Percentiles rank a stretch among this genome's conserved stretches.
Conservation (phyloP, 2,888 invertebrate species). For the Agrenia bidenticulata region DNA sequence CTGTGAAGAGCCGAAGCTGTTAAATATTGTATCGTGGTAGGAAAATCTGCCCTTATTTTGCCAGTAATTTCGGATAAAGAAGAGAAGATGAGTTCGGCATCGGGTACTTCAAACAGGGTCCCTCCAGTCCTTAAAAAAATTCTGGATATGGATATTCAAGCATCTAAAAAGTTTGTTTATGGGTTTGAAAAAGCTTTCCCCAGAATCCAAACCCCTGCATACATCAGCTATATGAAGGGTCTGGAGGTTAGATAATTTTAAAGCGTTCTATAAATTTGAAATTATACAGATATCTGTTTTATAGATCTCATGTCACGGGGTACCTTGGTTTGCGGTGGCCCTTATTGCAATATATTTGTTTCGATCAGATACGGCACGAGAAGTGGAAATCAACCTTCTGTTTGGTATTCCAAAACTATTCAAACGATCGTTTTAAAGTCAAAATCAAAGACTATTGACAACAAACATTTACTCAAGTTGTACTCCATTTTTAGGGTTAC, state of each 20-base stretch:
- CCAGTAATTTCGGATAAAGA: too few species aligned
- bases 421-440: not conserved
- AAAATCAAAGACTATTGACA: too few species aligned
- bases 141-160: conserved; percentile 56
- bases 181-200: conserved; percentile 55
- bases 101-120: conserved; percentile 37
- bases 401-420: conserved; percentile 64
- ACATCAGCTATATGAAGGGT: conserved; percentile 59
- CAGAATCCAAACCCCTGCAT: conserved; percentile 51
- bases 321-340: conserved; percentile 79
- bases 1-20: too few species aligned
- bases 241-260: conserved; percentile 58
- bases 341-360: conserved; percentile 75
- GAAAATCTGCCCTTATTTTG: too few species aligned
- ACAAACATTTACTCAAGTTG: too few species aligned
- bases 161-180: conserved; percentile 57
- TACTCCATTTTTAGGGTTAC: conserved; percentile 64
- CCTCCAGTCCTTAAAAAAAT: conserved; percentile 54
- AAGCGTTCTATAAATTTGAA: not conserved
- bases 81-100: not conserved
- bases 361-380: conserved; percentile 68
- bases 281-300: conserved; percentile 49
- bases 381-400: conserved; percentile 82
- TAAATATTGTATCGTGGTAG: too few species aligned
- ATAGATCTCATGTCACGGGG: conserved; percentile 82